Base-by-base conservation (phyloP, 2,113 vertebrate species). In the Tringa solitaria region DNA sequence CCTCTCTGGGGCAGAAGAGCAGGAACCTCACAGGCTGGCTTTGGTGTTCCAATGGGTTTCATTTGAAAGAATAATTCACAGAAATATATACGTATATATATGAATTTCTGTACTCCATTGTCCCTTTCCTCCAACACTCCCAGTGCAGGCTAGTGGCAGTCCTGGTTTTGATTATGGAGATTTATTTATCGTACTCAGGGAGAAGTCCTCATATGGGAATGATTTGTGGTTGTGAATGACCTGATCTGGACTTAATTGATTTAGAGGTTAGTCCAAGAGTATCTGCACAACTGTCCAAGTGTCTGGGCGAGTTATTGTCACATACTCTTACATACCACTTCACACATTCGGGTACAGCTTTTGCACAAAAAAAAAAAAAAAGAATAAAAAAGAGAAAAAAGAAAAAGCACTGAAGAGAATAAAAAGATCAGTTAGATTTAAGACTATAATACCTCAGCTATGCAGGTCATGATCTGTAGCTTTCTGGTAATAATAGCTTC, bases 121-220 rank as follows among this genome's bases (percentile, higher is more conserved):
- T 50, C 30, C 45, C 41, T 54, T 63, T 54, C n/a, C 22, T 65
- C 84, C 33, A 43, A 59, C 65, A 46, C 27, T 56, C 64, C 13
- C 61, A 74, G 43, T 83, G 80, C 72, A 87, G 56, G 76, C 59
- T 72, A 64, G 51, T 35, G 68, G 54, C 87, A 75, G 46, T 61
- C 19, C 90, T 87, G 91, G 54, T 20, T 93, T 96, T 89, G 26
- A 82, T 96, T 95, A 95, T 8, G 8, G 27, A 89, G 82, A 80
- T 76, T 87, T 75, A 93, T 92, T 69, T 90, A 67, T 81, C 0
- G 0, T 65, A 26, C 41, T 79, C 18, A 60, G 3, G 28, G 41
- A 89, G 32, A 92, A 93, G 33, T 51, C 63, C 87, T 93, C 88
- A 94, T 93, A 43, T 39, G 87, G 76, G 56, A 91, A 80, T 9